Conservation (phyloP, 2,113 vertebrate species). For the Paracanthobrama guichenoti region DNA sequence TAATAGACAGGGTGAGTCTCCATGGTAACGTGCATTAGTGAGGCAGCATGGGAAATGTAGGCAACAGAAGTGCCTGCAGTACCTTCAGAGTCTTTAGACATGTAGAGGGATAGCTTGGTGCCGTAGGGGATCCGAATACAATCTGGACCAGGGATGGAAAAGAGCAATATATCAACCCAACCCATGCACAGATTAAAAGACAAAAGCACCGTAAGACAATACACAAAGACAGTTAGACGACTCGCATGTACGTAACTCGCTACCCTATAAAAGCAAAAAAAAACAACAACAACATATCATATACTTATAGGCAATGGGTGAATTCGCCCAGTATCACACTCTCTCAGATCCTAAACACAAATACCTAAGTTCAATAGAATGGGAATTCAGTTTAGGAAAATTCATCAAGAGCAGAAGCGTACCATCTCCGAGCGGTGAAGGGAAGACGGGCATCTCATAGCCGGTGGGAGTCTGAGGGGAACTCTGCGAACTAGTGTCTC, state of each 20-base stretch:
- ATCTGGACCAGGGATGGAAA: constrained; percentile 80
- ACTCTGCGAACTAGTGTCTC: constrained; percentile 85
- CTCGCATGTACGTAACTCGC: constrained; percentile 11
- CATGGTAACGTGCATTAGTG: constrained; percentile 67
- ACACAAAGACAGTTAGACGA: constrained; percentile 48
- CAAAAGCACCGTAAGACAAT: constrained; percentile 49
- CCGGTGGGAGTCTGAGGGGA: constrained; percentile 90
- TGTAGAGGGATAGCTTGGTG: constrained; percentile 83
- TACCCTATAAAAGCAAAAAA: neutral
- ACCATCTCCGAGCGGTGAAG: constrained; percentile 88
- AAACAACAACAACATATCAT: neutral
- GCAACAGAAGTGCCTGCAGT: constrained; percentile 65
- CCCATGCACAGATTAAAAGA: constrained; percentile 49
- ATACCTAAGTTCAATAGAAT: neutral
- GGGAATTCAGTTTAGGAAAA: neutral
- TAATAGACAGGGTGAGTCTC: constrained; percentile 59
- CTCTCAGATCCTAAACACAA: neutral
- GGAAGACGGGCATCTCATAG: constrained; percentile 84
- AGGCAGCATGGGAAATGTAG: constrained; percentile 56
- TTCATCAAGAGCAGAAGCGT: constrained; percentile 50
- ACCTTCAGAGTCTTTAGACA: constrained; percentile 84
- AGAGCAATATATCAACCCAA: constrained; percentile 71
- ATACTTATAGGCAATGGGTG: neutral
- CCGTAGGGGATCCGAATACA: constrained; percentile 85
- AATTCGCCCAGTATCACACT: neutral